Base-by-base conservation (phyloP, 1,140 invertebrate genomes). In the Octopus bimaculoides region DNA sequence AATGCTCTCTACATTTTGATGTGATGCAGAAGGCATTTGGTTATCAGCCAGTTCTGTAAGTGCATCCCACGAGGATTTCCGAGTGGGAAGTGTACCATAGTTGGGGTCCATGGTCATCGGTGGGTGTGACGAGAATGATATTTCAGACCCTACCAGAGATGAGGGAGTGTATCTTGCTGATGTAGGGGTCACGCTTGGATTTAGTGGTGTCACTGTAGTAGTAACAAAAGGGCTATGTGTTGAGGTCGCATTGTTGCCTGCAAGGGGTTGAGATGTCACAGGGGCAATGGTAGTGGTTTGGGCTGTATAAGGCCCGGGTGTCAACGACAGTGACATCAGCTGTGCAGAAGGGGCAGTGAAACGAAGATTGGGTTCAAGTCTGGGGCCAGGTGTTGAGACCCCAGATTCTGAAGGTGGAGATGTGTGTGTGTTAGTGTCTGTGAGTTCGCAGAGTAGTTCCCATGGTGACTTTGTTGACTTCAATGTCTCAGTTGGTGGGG, bases 31-130 rank as follows among this genome's bases (percentile, higher is more conserved):
- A 14, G 66, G 7, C 17, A 6, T n/a, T 52, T 75, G 74, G 74
- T 9, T 17, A 75, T 75, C 74, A 41, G 74, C 52, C 17, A 75
- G 74, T 52, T 75, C 74, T 75, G 20, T 75, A 9, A 75, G 52
- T 41, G 74, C 74, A 17, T 75, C 74, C 74, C 74, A 75, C 12
- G 74, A 75, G 8, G 74, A 75, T 53, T 75, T 75, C 26, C 74
- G 8, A 0, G 74, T 4, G 52, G 20, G 52, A 52, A 53, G 41
- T 9, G 12, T n/a, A 3, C 52, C 52, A 75, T 52, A 4, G 8
- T 5, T 26, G 8, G 17, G 74, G 26, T 75, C 41, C 20, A 5
- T 41, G 17, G 52, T 9, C 61, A 66, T 12, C n/a, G 12, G 12
- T n/a, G 12, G n/a, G 12, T 12, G 61, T 66, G 61, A 66, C n/a